Conservation (phyloP, 1,140 invertebrate species). For the Metopolophium dirhodum region DNA sequence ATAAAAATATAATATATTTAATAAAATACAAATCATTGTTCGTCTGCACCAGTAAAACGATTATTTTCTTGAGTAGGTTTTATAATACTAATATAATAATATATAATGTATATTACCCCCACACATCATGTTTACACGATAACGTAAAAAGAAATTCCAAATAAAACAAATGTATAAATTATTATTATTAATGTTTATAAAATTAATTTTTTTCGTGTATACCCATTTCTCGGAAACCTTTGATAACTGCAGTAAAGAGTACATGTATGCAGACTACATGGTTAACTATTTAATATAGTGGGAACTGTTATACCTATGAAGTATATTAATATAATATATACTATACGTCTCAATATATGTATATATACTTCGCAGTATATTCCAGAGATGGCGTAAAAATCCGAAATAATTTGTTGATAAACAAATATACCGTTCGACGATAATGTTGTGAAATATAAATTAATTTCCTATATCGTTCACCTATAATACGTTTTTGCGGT, state of each 20-base stretch:
- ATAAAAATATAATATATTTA: neutral
- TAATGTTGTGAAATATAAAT: neutral
- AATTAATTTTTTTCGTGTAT: neutral
- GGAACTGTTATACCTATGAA: neutral
- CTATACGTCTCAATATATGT: neutral
- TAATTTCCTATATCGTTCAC: neutral
- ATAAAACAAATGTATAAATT: neutral
- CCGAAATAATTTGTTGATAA: neutral
- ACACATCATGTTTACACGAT: neutral
- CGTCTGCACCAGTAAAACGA: neutral
- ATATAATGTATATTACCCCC: neutral
- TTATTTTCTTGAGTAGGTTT: neutral
- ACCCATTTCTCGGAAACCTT: neutral
- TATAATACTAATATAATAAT: neutral
- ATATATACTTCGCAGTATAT: neutral
- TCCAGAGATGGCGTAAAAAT: neutral
- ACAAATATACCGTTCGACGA: neutral
- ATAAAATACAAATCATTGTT: neutral
- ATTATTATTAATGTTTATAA: neutral
- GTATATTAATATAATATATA: neutral
- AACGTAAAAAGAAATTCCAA: neutral
- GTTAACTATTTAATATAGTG: neutral
- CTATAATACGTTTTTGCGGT: neutral
- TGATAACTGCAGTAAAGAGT: neutral
- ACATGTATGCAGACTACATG: too few species aligned